Evolutionary conservation across 2,113 vertebrate genomes (phyloP).

Genomic region (Phalacrocorax aristotelis): DNA sequence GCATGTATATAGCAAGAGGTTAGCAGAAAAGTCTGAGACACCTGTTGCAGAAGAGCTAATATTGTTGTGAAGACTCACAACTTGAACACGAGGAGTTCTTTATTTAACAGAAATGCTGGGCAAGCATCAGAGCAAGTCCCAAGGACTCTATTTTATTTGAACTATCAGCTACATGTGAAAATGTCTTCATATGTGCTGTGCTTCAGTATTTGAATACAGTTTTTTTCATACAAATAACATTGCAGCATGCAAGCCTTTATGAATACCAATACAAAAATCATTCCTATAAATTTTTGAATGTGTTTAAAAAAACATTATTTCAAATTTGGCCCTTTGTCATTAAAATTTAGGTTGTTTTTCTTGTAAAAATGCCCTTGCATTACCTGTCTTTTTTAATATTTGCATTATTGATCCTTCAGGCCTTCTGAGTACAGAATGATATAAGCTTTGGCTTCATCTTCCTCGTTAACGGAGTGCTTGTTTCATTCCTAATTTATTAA

Average conservation of each 20-base stretch:
- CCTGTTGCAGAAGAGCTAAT: neutral
- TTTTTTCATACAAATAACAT: neutral
- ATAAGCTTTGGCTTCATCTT: slow-evolving; percentile 38
- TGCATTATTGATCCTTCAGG: slow-evolving; percentile 27
- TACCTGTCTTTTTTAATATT: neutral
- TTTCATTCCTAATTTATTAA: slow-evolving; percentile 54
- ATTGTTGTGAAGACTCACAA: neutral
- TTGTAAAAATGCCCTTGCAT: neutral
- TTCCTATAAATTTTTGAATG: neutral
- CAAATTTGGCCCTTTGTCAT: neutral
- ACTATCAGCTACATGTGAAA: neutral
- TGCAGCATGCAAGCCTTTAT: neutral
- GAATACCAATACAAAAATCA: neutral
- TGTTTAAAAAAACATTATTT: neutral
- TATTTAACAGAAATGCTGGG: neutral
- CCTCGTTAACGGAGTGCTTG: neutral
- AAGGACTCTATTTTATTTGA: neutral
- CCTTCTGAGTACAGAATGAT: neutral
- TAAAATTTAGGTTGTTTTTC: neutral
- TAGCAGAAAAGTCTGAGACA: neutral
- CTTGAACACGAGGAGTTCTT: neutral
- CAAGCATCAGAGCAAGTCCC: neutral
- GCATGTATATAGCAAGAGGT: neutral
- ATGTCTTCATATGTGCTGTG: neutral
- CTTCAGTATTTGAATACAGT: neutral